A percentile compares a stretch with the other conserved stretches of the same genome.
phyloP scores from a whole-genome alignment of 1,140 invertebrate species.

The Dinoponera quadriceps region DNA sequence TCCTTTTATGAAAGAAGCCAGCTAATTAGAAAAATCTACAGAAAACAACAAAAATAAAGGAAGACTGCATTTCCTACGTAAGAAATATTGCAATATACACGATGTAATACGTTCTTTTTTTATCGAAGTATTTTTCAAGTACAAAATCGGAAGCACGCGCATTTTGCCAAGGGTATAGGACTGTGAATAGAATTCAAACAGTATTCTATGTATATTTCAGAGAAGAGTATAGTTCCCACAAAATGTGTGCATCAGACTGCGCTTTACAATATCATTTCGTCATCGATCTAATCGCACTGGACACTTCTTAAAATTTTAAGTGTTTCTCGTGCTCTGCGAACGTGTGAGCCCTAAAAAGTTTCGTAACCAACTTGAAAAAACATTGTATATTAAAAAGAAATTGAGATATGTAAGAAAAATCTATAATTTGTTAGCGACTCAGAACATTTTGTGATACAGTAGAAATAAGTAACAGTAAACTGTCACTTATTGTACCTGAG shows the following conservation, averaged over 20 bases:
- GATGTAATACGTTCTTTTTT: conserved; percentile 16
- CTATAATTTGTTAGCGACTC: background rate
- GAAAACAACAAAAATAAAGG: no score
- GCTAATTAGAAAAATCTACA: background rate
- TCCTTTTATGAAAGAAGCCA: conserved; percentile 38
- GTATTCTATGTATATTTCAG: background rate
- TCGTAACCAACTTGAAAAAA: background rate
- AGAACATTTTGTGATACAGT: no score
- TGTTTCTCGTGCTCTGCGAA: background rate
- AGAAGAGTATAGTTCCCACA: background rate
- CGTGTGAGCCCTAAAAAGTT: background rate
- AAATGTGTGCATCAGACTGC: background rate
- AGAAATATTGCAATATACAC: conserved; percentile 38
- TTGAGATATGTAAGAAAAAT: background rate
- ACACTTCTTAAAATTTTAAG: conserved; percentile 2
- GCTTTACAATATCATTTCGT: background rate
- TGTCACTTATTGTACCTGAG: no score
- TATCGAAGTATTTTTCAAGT: background rate
- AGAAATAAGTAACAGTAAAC: no score
- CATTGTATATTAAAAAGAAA: background rate
- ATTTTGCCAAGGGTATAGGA: background rate
- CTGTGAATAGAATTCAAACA: conserved; percentile 3
- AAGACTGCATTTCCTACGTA: background rate
- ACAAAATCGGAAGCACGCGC: conserved; percentile 2
- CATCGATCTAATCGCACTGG: background rate